phyloP scores from a whole-genome alignment of 2,113 vertebrate genomes.

The Bostrychus sinensis region DNA sequence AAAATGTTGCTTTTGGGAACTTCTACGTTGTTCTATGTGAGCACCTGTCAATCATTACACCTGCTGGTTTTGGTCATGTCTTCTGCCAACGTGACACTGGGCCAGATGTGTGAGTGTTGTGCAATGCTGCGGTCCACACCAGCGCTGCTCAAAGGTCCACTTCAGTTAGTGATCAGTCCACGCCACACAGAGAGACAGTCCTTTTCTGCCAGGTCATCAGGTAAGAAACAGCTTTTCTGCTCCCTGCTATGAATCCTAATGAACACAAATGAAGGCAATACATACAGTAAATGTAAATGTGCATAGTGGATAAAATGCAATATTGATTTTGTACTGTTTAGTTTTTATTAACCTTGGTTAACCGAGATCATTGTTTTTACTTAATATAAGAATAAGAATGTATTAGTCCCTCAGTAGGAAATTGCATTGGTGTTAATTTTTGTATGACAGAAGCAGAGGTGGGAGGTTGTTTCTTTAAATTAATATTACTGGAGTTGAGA shows the following conservation, averaged over 20 bases:
- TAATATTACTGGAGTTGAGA: too few relatives aligned
- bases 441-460: too few relatives aligned
- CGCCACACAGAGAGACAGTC: conserved; percentile 12
- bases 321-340: neutral
- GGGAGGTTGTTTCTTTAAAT: too few relatives aligned
- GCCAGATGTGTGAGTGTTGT: conserved; percentile 53
- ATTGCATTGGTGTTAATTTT: too few relatives aligned
- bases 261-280: neutral
- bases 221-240: conserved; percentile 58
- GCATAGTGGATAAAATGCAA: neutral
- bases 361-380: too few relatives aligned
- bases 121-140: conserved; percentile 31
- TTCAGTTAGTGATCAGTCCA: conserved; percentile 37
- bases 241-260: neutral
- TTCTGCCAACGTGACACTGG: conserved; percentile 56
- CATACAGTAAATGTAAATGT: neutral
- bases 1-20: too few relatives aligned
- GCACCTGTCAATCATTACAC: conserved; percentile 77
- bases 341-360: neutral
- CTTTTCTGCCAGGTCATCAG: conserved; percentile 40
- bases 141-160: conserved; percentile 72
- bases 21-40: neutral
- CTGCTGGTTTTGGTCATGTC: neutral
- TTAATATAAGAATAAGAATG: too few relatives aligned
- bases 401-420: too few relatives aligned